Percentiles rank a stretch among this genome's conserved stretches.
Evolutionary conservation across 2,113 vertebrate genomes (phyloP).

Genomic region (Candoia aspera): DNA sequence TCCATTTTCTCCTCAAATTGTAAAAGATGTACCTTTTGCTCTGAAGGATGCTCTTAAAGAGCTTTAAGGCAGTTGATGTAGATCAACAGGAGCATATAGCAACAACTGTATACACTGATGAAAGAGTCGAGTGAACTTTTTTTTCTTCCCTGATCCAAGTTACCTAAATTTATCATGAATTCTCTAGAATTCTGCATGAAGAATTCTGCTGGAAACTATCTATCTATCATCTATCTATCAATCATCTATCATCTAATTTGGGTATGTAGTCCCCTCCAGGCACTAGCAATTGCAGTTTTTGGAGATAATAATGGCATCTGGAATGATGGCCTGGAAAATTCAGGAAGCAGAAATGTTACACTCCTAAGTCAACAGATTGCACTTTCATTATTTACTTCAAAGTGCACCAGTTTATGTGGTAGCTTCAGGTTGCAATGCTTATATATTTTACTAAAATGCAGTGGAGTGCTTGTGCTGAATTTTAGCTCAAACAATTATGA

Average conservation of each 20-base stretch:
- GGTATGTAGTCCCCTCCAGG: background rate
- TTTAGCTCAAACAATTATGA: background rate
- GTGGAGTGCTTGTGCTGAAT: background rate
- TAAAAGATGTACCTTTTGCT: background rate
- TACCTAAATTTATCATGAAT: background rate
- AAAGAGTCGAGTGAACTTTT: fast-evolving
- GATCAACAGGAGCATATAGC: background rate
- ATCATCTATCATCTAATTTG: background rate
- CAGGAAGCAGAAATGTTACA: background rate
- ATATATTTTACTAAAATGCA: background rate
- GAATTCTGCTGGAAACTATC: background rate
- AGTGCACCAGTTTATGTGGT: background rate
- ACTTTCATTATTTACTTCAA: background rate
- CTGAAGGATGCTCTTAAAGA: background rate
- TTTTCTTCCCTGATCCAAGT: background rate
- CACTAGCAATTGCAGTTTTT: background rate
- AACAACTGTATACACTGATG: background rate
- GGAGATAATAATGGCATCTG: background rate
- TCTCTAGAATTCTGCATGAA: background rate
- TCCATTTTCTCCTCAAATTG: background rate
- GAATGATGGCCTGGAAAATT: background rate
- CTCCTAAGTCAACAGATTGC: background rate
- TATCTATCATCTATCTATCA: background rate
- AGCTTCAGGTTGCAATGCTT: background rate
- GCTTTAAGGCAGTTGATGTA: background rate